These are phyloP conservation scores for Fragum whitleyi DNA, from an alignment of 2,888 invertebrate genomes.

Conservation along the genomic window DNA sequence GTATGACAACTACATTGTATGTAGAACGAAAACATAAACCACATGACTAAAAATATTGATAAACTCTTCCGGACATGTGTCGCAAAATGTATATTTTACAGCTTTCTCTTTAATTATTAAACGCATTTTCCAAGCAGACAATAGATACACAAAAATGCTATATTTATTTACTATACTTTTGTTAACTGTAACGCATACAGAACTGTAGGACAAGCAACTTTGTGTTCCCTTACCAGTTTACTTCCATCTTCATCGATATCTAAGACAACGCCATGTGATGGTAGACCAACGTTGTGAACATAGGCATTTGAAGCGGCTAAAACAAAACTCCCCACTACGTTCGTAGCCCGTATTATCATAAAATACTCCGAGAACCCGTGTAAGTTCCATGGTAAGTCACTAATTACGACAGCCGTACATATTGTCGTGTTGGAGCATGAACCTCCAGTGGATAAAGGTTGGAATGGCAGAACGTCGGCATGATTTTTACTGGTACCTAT, in stretches of 20 bases:
- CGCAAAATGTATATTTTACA: too few species aligned
- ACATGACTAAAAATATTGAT: too few species aligned
- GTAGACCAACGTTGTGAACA: constrained; percentile 56
- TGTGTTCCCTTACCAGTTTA: constrained; percentile 3
- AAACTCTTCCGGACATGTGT: too few species aligned
- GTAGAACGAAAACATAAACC: too few species aligned
- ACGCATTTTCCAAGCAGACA: too few species aligned
- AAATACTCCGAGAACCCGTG: constrained; percentile 63
- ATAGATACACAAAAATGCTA: too few species aligned
- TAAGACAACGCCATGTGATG: constrained; percentile 60
- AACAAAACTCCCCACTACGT: constrained; percentile 53
- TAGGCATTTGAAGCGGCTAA: constrained; percentile 58
- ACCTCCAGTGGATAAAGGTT: constrained; percentile 29
- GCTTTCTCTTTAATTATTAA: too few species aligned
- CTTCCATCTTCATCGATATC: constrained; percentile 47
- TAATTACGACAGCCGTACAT: constrained; percentile 50
- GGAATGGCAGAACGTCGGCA: constrained; percentile 33
- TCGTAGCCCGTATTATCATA: constrained; percentile 62
- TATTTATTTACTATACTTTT: too few species aligned
- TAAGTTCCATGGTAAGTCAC: constrained; percentile 51
- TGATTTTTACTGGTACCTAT: constrained; percentile 26
- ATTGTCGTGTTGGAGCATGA: constrained; percentile 39
- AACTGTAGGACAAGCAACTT: too few species aligned
- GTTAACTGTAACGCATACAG: too few species aligned
- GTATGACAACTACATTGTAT: too few species aligned